Evolutionary conservation across 2,888 invertebrate genomes (phyloP), one percentile per base, ranked within the genome.

Genomic region (Lithodes maja): DNA sequence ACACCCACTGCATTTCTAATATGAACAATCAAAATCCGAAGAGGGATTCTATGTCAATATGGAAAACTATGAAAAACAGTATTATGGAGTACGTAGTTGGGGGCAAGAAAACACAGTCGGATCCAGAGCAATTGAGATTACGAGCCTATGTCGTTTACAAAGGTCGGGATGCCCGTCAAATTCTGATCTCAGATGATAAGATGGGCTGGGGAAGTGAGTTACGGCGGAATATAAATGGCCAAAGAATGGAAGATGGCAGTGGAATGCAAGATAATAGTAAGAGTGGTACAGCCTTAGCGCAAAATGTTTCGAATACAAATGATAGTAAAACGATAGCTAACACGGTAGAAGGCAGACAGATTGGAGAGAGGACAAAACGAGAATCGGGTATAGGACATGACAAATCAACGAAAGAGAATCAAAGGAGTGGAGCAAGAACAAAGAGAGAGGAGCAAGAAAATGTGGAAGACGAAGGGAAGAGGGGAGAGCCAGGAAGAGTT

Each of bases 41-140:
- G 33, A 33, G 33, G 33, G 33, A 33, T 33, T 33, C 33, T 33
- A 33, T 33, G 33, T 33, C 33, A 33, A 33, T 33, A 33, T 33
- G 33, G 33, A 50, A 61, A n/a, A 77, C 82, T 9, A 81, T 68
- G 50, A 61, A 69, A n/a, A 77, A 49, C 33, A 53, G n/a, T 2
- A 79, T 87, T 9, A 53, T 87, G 15, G 87, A 87, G 33, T 83
- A 83, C 69, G 55, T 83, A 5, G 68, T 71, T 1, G 83, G 83
- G 12, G 71, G 50, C 3, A 17, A 49, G n/a, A 17, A 68, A 33
- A 17, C 49, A 50, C 50, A 78, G 61, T 52, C 79, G 2, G 87
- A 87, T 80, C 86, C 86, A 3, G 83, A 87, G 78, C 78, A 87
- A 3, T 17, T 83, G 69, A 50, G 87, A 7, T 33, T 79, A 61